Conservation (phyloP, 2,888 invertebrate genomes). For the Caenorhabditis sp. region DNA sequence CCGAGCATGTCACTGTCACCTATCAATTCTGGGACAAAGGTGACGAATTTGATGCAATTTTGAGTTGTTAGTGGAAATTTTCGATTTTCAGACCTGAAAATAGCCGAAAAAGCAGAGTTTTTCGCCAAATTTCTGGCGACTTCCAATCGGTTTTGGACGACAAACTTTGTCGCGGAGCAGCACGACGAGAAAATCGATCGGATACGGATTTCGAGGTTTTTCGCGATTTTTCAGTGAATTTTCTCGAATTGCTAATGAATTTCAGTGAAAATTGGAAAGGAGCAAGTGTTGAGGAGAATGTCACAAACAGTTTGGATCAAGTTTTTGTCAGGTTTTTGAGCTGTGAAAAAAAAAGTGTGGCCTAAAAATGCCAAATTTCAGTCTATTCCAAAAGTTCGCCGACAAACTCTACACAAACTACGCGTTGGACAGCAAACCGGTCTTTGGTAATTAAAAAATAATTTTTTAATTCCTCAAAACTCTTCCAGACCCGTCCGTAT, state of each 20-base stretch:
- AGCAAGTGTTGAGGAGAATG: slow-evolving; percentile 8
- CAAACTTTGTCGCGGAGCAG: slow-evolving; percentile 15
- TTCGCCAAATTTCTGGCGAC: slow-evolving; percentile 31
- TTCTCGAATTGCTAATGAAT: not conserved
- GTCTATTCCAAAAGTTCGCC: slow-evolving; percentile 34
- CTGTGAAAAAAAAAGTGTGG: not conserved
- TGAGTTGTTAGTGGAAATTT: no score
- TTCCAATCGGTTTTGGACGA: slow-evolving; percentile 43
- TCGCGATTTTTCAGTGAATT: not conserved
- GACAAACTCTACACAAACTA: slow-evolving; percentile 33
- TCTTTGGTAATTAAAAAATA: slow-evolving; percentile 6
- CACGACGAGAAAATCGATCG: slow-evolving; percentile 14
- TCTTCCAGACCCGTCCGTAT: not conserved
- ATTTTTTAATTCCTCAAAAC: not conserved
- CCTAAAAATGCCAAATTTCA: slow-evolving; percentile 1
- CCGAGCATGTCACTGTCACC: slow-evolving; percentile 34
- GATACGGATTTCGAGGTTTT: slow-evolving; percentile 31
- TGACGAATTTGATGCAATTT: no score
- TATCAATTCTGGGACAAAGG: slow-evolving; percentile 49
- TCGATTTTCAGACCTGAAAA: not conserved
- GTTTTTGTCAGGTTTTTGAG: slow-evolving; percentile 15
- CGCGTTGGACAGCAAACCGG: slow-evolving; percentile 16
- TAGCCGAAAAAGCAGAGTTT: slow-evolving; percentile 37
- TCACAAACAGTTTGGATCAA: not conserved
- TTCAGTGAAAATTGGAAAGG: slow-evolving; percentile 42